Percentiles rank a stretch among this genome's conserved stretches.
Conservation (phyloP, 2,113 vertebrate species). For the Stomatorhinus ivindoensis region DNA sequence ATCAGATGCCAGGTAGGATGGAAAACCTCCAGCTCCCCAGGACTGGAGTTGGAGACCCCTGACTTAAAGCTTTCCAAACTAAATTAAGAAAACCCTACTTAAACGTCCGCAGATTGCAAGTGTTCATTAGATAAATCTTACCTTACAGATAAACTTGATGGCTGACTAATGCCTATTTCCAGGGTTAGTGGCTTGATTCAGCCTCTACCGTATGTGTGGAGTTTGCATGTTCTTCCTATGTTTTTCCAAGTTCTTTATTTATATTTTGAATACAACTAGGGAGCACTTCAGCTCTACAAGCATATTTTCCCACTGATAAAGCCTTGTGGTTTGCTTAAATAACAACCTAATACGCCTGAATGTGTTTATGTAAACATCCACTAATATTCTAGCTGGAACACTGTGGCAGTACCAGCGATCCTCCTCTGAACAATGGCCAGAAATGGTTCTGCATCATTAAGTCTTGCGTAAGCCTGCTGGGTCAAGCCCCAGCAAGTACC, state of each 20-base stretch:
- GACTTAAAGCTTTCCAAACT: neutral
- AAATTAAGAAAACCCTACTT: neutral
- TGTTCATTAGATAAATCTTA: neutral
- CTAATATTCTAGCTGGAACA: neutral
- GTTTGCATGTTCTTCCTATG: neutral
- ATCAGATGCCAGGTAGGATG: no score
- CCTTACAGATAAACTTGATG: neutral
- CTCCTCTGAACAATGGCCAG: neutral
- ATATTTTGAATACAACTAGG: neutral
- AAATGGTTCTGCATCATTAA: neutral
- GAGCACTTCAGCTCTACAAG: neutral
- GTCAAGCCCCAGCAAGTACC: constrained; percentile 44
- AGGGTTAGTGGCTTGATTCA: neutral
- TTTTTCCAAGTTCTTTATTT: neutral
- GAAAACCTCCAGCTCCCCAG: no score
- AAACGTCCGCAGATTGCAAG: neutral
- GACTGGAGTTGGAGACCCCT: no score
- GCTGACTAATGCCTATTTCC: neutral
- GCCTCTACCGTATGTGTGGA: neutral
- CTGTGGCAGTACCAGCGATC: neutral
- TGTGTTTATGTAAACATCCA: neutral
- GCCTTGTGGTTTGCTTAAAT: neutral
- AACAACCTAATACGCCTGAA: neutral
- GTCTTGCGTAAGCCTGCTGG: neutral
- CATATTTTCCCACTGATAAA: neutral